Percentiles rank a stretch among this genome's conserved stretches.
Conservation (phyloP, 2,797 vertebrate genomes). For the Syndactyla subalaris region DNA sequence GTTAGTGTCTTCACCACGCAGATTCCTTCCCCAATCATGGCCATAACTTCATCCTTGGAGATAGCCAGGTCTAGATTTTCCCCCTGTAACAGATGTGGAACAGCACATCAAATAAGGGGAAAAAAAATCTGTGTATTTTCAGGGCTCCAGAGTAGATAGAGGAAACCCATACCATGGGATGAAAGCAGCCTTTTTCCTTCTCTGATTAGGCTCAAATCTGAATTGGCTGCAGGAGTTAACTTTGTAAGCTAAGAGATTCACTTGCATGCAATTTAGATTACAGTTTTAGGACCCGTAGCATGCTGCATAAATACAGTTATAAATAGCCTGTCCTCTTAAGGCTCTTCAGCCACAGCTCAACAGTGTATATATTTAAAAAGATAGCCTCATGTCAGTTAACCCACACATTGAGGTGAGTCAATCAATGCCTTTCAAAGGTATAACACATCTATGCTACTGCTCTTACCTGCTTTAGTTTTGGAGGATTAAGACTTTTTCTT, state of each 20-base stretch:
- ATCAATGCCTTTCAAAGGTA: not conserved
- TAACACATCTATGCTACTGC: not conserved
- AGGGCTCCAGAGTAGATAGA: not conserved
- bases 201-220: not conserved
- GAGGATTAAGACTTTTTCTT: not conserved
- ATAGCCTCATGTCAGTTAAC: not conserved
- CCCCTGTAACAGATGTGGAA: constrained; percentile 79
- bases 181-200: not conserved
- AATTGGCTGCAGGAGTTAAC: not conserved
- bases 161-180: not conserved
- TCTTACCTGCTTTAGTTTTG: not conserved
- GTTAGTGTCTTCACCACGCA: constrained; percentile 95
- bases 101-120: not conserved
- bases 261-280: not conserved
- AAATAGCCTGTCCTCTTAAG: not conserved
- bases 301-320: not conserved
- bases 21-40: constrained; percentile 90
- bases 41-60: constrained; percentile 95
- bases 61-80: constrained; percentile 95
- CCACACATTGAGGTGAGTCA: not conserved
- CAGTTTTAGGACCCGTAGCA: not conserved
- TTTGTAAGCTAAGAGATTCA: not conserved
- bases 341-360: not conserved
- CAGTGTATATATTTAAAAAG: not conserved
- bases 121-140: not conserved